A percentile compares a stretch with the other conserved stretches of the same genome.
Evolutionary conservation across 1,140 invertebrate species (phyloP).

Genomic region (Scaptodrosophila lebanonensis): DNA sequence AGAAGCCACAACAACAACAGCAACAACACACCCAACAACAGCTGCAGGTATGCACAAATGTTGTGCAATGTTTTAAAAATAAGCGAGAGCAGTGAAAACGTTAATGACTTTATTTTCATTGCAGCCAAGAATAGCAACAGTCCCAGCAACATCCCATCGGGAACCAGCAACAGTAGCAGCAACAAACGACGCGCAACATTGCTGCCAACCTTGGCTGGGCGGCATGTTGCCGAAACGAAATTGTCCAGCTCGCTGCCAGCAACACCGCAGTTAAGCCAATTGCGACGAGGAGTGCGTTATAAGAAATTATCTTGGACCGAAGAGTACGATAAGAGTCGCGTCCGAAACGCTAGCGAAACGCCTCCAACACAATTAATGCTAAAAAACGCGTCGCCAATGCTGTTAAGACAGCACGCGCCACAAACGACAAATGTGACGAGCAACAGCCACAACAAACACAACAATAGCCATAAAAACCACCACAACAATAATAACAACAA

Average conservation of each 20-base stretch:
- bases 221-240: conserved; percentile 12
- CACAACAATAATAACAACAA: conserved; percentile 18
- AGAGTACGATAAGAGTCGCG: conserved; percentile 2
- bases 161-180: neutral
- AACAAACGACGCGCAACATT: conserved; percentile 3
- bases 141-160: neutral
- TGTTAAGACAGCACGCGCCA: too few species aligned
- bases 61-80: neutral
- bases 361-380: too few species aligned
- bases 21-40: too few species aligned
- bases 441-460: conserved; percentile 17
- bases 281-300: conserved; percentile 31
- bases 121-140: conserved; percentile 9
- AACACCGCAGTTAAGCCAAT: conserved; percentile 49
- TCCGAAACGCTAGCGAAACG: neutral
- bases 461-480: conserved; percentile 24
- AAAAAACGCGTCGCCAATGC: too few species aligned
- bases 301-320: conserved; percentile 46
- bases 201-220: neutral
- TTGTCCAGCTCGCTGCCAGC: conserved; percentile 47
- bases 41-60: neutral
- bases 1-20: too few species aligned
- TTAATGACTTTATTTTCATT: neutral
- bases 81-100: neutral
- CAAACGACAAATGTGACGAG: neutral